These are phyloP conservation scores for Eriosoma lanigerum DNA, from an alignment of 1,140 invertebrate genomes.

Conservation along the genomic window DNA sequence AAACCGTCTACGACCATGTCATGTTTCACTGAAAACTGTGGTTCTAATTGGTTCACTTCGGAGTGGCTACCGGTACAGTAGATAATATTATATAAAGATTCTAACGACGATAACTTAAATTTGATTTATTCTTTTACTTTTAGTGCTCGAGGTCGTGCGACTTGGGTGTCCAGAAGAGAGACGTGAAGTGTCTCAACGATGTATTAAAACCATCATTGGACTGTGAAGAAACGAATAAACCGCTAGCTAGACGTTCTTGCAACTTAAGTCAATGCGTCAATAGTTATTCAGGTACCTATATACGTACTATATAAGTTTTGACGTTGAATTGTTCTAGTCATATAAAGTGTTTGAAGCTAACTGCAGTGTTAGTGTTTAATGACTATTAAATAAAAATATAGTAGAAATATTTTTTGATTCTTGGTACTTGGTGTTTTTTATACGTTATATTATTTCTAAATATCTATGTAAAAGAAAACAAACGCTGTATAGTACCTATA, in stretches of 20 bases:
- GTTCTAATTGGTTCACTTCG: conserved; percentile 65
- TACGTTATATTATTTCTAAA: too few species aligned
- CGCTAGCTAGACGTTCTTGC: conserved; percentile 63
- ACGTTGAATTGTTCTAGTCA: too few species aligned
- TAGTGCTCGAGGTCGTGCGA: conserved; percentile 65
- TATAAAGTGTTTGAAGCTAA: too few species aligned
- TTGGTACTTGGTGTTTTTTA: too few species aligned
- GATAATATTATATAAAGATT: neutral
- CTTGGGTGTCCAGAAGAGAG: conserved; percentile 65
- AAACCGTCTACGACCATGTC: conserved; percentile 57
- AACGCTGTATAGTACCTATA: too few species aligned
- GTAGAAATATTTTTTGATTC: too few species aligned
- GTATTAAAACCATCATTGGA: conserved; percentile 59
- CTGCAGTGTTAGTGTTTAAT: too few species aligned
- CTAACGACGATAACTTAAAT: neutral
- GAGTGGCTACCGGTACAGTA: conserved; percentile 64
- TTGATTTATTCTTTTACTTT: conserved; percentile 41
- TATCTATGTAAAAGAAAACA: too few species aligned
- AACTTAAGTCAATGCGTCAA: conserved; percentile 64
- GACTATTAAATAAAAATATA: too few species aligned
- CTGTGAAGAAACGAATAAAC: conserved; percentile 64
- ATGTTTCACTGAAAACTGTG: conserved; percentile 60
- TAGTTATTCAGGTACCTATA: conserved; percentile 6
- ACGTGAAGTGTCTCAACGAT: conserved; percentile 65
- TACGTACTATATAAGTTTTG: neutral